Evolutionary conservation across 2,797 vertebrate species (phyloP).

Genomic region (Sardinella longiceps): DNA sequence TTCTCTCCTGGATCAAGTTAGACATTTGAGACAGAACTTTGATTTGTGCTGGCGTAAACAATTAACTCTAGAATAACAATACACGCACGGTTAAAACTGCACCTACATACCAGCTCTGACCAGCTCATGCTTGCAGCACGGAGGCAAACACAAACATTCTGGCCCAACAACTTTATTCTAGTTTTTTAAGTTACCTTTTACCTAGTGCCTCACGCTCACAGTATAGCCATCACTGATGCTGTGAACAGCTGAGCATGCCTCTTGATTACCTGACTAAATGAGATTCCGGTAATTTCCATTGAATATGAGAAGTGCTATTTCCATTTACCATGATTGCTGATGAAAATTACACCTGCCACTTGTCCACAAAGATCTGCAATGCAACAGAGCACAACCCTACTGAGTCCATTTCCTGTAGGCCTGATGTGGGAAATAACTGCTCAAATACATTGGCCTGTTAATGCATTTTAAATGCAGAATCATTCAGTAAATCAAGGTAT

Average conservation of each 20-base stretch:
- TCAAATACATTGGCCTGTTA: conserved; percentile 35
- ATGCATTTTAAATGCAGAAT: neutral
- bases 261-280: neutral
- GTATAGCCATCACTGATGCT: neutral
- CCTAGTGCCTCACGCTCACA: neutral
- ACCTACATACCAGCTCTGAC: neutral
- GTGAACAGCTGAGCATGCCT: neutral
- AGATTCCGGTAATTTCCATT: conserved; percentile 12
- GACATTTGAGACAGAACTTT: neutral
- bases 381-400: neutral
- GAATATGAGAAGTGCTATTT: conserved; percentile 6
- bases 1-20: neutral
- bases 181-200: conserved; percentile 59
- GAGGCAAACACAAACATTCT: conserved; percentile 51
- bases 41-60: neutral
- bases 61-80: conserved; percentile 4
- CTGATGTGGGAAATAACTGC: conserved; percentile 40
- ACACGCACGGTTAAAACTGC: conserved; percentile 33
- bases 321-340: neutral
- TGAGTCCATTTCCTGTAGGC: neutral
- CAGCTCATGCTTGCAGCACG: conserved; percentile 10
- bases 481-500: neutral
- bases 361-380: neutral
- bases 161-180: conserved; percentile 66
- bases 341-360: conserved; percentile 18